phyloP scores from a whole-genome alignment of 2,888 invertebrate genomes.

The Bhutanitis thaidina region DNA sequence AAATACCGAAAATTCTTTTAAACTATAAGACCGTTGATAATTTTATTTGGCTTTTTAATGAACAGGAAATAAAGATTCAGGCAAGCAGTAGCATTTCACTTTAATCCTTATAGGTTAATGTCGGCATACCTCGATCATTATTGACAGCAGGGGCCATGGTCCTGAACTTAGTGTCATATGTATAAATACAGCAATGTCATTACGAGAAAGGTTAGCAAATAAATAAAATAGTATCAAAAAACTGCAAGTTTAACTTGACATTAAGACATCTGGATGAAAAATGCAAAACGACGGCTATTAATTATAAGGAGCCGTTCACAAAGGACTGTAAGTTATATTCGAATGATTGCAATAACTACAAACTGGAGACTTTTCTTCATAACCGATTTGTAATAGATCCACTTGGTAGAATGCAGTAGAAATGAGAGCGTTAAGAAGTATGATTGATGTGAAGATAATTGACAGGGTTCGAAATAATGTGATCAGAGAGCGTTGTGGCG shows the following conservation, averaged over 20 bases:
- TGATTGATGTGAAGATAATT: too few species aligned
- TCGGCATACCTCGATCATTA: neutral
- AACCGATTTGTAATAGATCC: too few species aligned
- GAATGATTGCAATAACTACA: too few species aligned
- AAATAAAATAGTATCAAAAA: neutral
- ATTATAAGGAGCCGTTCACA: neutral
- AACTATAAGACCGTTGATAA: too few species aligned
- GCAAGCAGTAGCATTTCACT: neutral
- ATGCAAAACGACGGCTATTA: neutral
- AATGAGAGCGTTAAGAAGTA: too few species aligned
- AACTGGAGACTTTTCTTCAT: too few species aligned
- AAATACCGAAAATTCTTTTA: too few species aligned
- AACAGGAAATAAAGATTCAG: neutral
- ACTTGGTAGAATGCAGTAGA: too few species aligned
- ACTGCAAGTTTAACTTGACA: constrained; percentile 5
- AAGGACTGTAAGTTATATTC: too few species aligned
- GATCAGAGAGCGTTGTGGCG: too few species aligned
- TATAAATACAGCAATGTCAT: neutral
- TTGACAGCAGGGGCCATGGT: constrained; percentile 1
- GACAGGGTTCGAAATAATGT: too few species aligned
- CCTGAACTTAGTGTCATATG: neutral
- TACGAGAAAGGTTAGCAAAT: constrained; percentile 7
- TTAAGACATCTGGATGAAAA: neutral
- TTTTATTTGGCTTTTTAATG: too few species aligned
- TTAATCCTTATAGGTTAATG: neutral